Base-by-base conservation (phyloP, 2,797 vertebrate species). In the Staurois parvus region DNA sequence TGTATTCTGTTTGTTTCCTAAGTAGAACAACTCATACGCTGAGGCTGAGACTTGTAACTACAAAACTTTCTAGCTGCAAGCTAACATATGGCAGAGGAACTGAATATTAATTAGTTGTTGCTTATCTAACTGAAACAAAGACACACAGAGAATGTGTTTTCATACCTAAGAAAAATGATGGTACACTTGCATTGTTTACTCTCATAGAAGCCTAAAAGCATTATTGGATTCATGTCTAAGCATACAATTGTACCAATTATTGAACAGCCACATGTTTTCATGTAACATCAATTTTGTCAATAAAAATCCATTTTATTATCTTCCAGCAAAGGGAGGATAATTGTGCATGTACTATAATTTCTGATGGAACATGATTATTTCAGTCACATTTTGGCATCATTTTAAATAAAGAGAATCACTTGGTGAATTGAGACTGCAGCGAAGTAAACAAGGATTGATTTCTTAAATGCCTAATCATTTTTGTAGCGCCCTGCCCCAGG, bases 101-200 rank as follows among this genome's bases (percentile, higher is more conserved):
- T 11, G 74, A 78, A 86, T 73, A 52, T 32, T 75, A 86, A 73
- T 81, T 67, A 30, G 40, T 78, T 73, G 19, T 64, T 73, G 74
- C 74, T 83, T 83, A 78, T 83, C 74, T 67, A 45, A 21, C 52
- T 70, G 69, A 81, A 76, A 85, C 84, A 70, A 75, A 84, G 62
- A 77, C 32, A 77, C 42, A 81, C 26, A 81, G 40, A 74, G 70
- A 29, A 59, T 17, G 6, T 12, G 34, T 42, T 73, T 76, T 30
- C 34, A 77, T 64, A 59, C 26, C 37, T 26, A 30, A 28, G 72
- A 81, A 76, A 40, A 28, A 76, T 32, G 12, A 32, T 72, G 32
- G 56, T 62, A 45, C 48, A 86, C 72, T 64, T 45, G 64, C 48
- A 69, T 45, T 45, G 64, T 40, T 76, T 26, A 81, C 48, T 2